These are phyloP conservation scores for Arremon brunneinucha DNA, from an alignment of 2,797 vertebrate species.

Conservation along the genomic window DNA sequence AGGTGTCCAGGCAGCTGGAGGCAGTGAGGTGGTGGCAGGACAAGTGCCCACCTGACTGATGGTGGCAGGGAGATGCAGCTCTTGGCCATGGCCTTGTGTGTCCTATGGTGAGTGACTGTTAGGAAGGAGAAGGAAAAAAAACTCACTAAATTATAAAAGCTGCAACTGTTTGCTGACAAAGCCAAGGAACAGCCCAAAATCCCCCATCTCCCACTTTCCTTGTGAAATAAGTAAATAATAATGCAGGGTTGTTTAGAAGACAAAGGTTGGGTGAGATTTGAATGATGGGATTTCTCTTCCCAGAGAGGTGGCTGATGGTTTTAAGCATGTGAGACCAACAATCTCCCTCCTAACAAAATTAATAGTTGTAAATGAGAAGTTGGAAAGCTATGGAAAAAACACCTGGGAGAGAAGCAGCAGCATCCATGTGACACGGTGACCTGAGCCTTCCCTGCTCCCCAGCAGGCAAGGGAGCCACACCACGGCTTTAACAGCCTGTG, in stretches of 20 bases:
- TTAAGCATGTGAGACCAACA: not conserved
- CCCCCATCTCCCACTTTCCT: not conserved
- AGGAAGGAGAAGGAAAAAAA: not conserved
- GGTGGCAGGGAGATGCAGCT: not conserved
- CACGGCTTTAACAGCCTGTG: not conserved
- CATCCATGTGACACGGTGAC: not conserved
- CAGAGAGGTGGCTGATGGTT: not conserved
- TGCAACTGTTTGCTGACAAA: not conserved
- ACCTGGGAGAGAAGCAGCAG: not conserved
- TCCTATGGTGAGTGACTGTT: fast-evolving
- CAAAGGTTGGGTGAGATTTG: not conserved
- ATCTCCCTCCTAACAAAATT: not conserved
- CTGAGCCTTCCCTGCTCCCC: not conserved
- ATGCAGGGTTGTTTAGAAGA: not conserved
- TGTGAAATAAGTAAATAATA: not conserved
- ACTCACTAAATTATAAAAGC: not conserved
- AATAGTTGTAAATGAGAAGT: not conserved
- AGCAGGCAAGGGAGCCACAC: not conserved
- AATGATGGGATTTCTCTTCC: not conserved
- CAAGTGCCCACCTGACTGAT: not conserved
- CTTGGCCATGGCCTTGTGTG: fast-evolving
- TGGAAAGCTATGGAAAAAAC: not conserved
- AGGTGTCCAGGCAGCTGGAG: fast-evolving
- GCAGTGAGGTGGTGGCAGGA: not conserved
- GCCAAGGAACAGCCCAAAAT: not conserved